Conservation (phyloP, 2,888 invertebrate species). For the Beris chalybata region DNA sequence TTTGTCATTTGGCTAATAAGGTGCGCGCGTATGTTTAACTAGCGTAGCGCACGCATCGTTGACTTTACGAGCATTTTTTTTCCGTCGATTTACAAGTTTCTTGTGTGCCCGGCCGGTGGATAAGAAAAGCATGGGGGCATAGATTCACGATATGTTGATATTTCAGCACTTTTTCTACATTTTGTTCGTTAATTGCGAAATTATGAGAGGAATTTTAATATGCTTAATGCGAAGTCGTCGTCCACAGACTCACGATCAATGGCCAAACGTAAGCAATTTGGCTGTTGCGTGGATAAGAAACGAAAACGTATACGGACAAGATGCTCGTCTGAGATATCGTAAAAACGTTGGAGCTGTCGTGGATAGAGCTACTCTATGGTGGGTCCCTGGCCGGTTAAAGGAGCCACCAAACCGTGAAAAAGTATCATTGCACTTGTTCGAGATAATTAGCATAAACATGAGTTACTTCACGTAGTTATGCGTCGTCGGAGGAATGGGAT, state of each 20-base stretch:
- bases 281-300: background rate
- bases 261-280: background rate
- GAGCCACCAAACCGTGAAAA: constrained; percentile 31
- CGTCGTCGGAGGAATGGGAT: background rate
- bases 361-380: background rate
- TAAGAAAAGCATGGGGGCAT: background rate
- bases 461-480: constrained; percentile 21
- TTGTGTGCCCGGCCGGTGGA: background rate
- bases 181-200: constrained; percentile 35
- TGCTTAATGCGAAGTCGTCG: constrained; percentile 7
- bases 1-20: constrained; percentile 21
- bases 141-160: constrained; percentile 10
- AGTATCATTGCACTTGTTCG: constrained; percentile 35
- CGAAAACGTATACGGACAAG: background rate
- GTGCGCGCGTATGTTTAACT: constrained; percentile 30
- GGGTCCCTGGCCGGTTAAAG: constrained; percentile 18
- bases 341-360: too few relatives aligned
- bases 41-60: constrained; percentile 28
- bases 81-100: background rate
- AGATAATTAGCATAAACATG: constrained; percentile 34
- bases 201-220: constrained; percentile 35
- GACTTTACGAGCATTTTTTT: constrained; percentile 9
- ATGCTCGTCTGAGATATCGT: too few relatives aligned
- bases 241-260: background rate
- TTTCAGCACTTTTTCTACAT: constrained; percentile 34